Evolutionary conservation across 2,888 invertebrate genomes (phyloP).

Genomic region (Camptogramma bilineatum): DNA sequence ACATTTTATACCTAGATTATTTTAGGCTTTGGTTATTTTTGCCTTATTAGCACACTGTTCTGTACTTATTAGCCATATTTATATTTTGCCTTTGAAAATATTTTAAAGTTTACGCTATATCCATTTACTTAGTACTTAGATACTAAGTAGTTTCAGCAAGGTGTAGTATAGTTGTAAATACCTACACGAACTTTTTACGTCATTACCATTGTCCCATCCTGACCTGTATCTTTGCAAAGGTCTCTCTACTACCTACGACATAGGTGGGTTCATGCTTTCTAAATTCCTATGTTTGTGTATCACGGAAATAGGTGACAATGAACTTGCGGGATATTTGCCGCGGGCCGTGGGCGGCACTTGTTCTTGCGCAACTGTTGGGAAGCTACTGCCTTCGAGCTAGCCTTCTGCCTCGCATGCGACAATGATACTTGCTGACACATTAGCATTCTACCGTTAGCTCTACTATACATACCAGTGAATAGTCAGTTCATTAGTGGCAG

Average conservation of each 20-base stretch:
- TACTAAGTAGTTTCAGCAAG: too few relatives aligned
- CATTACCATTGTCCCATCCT: neutral
- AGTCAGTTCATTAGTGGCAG: neutral
- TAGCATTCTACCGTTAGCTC: slow-evolving; percentile 83
- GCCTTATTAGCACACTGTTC: too few relatives aligned
- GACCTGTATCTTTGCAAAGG: slow-evolving; percentile 10
- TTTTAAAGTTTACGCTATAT: too few relatives aligned
- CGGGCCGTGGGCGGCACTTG: slow-evolving; percentile 69
- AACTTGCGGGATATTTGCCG: slow-evolving; percentile 67
- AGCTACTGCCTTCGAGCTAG: slow-evolving; percentile 48
- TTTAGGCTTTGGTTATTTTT: too few relatives aligned
- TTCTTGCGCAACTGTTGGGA: slow-evolving; percentile 77
- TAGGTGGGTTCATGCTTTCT: slow-evolving; percentile 36
- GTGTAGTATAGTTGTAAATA: too few relatives aligned
- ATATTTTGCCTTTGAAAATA: too few relatives aligned
- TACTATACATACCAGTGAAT: slow-evolving; percentile 42
- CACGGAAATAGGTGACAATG: slow-evolving; percentile 68
- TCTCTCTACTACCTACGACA: neutral
- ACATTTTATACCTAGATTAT: too few relatives aligned
- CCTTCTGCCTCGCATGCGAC: slow-evolving; percentile 60
- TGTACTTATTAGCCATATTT: too few relatives aligned
- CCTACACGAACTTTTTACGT: neutral
- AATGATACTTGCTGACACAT: slow-evolving; percentile 67
- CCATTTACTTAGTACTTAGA: too few relatives aligned
- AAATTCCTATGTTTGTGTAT: slow-evolving; percentile 42